Base-by-base conservation (phyloP, 2,113 vertebrate genomes). In the Tychaedon coryphoeus region DNA sequence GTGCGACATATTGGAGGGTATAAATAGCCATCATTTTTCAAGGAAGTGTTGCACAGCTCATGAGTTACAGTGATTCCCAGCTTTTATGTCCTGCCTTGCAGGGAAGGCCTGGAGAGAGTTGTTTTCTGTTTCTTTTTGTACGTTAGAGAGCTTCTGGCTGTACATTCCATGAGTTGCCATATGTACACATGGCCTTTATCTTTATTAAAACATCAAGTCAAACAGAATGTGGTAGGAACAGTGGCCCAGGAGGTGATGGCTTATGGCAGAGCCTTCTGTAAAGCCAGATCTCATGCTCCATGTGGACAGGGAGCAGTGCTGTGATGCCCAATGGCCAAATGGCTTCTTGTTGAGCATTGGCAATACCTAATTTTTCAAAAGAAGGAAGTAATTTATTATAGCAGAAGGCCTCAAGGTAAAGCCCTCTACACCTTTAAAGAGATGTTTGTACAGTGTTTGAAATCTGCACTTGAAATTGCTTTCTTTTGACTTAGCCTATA, bases 201-300 rank as follows among this genome's bases (percentile, higher is more conserved):
- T n/a, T 69, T 67, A 64, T 53, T 71, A 62, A 66, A 75, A 79
- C 25, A 75, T 28, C 10, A 48, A 40, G 47, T 61, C 42, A 51
- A 56, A 80, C 22, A 51, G 58, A 65, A 74, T 24, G 24, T 26
- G 16, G 43, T 71, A 12, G 53, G 34, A 48, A 54, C 57, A 87
- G 47, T 31, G 22, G 15, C 50, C 36, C 51, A 15, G 33, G 19
- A 86, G 26, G 18, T 50, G 47, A 45, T 78, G 31, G 19, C 19
- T 66, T 61, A 8, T 20, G 51, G 40, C 56, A 65, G 65, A 38
- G n/a, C 10, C 50, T 56, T 18, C 54, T 70, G 18, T 66, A 88
- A 64, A 83, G 25, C 84, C 19, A 9, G 1, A 1, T 86, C 5
- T 54, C 0, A 0, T 57, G 31, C 26, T 65, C 1, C 0, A 0